Conservation (phyloP, 2,797 vertebrate species). For the Rhynchotus rufescens region DNA sequence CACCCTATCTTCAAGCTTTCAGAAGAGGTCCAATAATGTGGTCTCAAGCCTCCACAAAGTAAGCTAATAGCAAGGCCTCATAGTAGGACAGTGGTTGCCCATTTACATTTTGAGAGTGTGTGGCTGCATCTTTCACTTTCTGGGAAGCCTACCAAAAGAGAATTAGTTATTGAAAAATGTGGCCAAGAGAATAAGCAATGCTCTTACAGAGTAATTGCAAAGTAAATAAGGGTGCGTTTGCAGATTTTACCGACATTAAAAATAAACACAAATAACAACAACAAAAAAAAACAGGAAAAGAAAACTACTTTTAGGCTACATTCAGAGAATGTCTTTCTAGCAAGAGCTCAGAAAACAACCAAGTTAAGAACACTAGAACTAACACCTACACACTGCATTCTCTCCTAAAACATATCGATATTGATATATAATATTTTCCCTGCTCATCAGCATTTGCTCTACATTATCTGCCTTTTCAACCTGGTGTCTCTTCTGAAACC, state of each 20-base stretch:
- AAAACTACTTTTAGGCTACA: neutral
- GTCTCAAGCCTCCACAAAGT: neutral
- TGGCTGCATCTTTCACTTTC: neutral
- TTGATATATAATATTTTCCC: neutral
- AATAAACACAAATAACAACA: no score
- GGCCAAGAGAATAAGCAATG: neutral
- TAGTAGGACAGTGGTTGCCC: neutral
- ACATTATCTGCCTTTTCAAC: neutral
- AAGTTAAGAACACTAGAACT: neutral
- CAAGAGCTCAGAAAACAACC: neutral
- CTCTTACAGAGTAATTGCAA: conserved; percentile 1
- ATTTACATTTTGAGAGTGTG: neutral
- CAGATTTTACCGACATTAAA: neutral
- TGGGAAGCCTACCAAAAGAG: conserved; percentile 23
- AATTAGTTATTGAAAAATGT: conserved; percentile 4
- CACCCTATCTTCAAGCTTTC: neutral
- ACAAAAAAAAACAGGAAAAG: neutral
- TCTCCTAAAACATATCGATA: neutral
- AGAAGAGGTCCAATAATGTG: neutral
- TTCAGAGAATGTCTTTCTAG: neutral
- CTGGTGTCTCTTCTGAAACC: neutral
- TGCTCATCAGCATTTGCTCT: neutral
- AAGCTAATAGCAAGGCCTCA: neutral
- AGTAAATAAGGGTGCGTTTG: neutral
- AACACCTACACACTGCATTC: neutral